phyloP scores from a whole-genome alignment of 2,113 vertebrate genomes.

The Oxygymnocypris stewartii region DNA sequence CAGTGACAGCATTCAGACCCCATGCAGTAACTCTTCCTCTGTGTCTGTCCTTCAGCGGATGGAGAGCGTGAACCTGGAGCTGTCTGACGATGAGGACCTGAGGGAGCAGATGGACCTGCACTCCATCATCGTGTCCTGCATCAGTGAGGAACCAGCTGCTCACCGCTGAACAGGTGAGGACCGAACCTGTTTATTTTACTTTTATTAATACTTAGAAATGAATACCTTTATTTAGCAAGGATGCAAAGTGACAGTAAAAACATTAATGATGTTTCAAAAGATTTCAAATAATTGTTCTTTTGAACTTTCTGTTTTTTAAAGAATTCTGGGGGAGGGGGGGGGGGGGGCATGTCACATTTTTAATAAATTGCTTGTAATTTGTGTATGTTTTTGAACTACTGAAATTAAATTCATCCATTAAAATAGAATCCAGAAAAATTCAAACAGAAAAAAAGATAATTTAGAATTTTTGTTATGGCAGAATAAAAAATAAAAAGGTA shows the following conservation, averaged over 20 bases:
- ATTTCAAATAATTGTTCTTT: background rate
- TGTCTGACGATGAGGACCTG: conserved; percentile 92
- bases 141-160: conserved; percentile 90
- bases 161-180: conserved; percentile 91
- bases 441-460: no score
- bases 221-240: background rate
- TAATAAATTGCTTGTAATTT: no score
- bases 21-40: background rate
- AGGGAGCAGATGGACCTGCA: conserved; percentile 96
- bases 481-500: background rate
- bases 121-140: conserved; percentile 91
- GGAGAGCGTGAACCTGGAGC: conserved; percentile 78
- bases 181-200: no score
- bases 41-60: conserved; percentile 69
- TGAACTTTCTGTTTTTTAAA: background rate
- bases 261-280: background rate
- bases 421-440: no score
- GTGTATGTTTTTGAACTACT: no score
- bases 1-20: background rate
- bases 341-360: no score
- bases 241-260: background rate
- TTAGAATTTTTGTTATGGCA: background rate
- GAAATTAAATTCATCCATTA: no score
- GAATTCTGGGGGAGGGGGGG: background rate
- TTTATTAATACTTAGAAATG: no score